These are phyloP conservation scores for Phocoena phocoena DNA, from an alignment of 2,113 vertebrate genomes.

Conservation along the genomic window DNA sequence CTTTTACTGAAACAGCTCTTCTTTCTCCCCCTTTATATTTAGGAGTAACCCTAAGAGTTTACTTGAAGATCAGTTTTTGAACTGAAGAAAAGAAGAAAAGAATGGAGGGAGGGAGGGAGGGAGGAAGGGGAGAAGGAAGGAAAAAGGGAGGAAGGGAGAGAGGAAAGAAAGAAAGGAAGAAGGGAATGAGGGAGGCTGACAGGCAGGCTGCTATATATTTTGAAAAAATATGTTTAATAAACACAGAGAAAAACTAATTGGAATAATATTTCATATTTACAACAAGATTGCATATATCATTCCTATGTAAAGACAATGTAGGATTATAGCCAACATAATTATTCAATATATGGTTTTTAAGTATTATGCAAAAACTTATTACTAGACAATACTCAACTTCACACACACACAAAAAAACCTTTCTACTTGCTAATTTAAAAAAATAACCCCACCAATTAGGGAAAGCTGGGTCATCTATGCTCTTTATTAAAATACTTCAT, in stretches of 20 bases:
- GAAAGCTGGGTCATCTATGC: neutral
- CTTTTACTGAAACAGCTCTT: neutral
- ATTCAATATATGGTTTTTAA: neutral
- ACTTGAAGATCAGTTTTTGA: neutral
- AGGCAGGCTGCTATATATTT: neutral
- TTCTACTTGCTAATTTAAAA: neutral
- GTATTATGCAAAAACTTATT: neutral
- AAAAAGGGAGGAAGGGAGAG: fast-evolving
- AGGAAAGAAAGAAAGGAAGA: neutral
- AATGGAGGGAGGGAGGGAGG: neutral
- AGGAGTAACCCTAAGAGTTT: neutral
- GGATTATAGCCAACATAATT: neutral
- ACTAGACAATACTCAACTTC: neutral
- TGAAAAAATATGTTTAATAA: neutral
- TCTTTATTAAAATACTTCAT: neutral
- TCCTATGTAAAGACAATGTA: neutral
- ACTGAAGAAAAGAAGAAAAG: neutral
- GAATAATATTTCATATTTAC: neutral
- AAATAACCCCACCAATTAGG: neutral
- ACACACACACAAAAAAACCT: neutral
- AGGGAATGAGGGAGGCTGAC: neutral
- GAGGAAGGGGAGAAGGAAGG: fast-evolving
- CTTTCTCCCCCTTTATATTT: neutral
- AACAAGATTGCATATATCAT: neutral
- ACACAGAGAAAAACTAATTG: neutral